Evolutionary conservation across 2,113 vertebrate species (phyloP).

Genomic region (Panurus biarmicus): DNA sequence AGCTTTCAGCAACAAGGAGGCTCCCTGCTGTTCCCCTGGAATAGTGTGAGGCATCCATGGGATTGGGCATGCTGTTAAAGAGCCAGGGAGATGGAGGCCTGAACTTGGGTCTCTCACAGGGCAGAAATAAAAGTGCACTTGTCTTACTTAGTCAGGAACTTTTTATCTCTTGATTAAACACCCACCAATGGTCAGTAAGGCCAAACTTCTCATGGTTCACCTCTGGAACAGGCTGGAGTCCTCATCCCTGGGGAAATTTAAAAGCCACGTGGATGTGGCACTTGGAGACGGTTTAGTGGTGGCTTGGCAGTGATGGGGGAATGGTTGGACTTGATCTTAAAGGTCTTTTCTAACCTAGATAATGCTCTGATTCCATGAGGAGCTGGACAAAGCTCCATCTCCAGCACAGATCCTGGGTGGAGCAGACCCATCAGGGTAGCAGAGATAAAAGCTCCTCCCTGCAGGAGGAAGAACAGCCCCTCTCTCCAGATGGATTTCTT

Average conservation of each 20-base stretch:
- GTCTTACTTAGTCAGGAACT: background rate
- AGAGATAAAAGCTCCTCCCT: background rate
- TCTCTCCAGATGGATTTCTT: background rate
- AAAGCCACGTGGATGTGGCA: background rate
- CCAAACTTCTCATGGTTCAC: background rate
- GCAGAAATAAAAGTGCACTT: background rate
- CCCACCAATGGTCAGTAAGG: background rate
- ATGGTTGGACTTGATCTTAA: background rate
- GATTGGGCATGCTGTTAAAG: background rate
- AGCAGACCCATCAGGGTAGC: background rate
- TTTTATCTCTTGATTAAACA: background rate
- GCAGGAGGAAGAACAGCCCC: background rate
- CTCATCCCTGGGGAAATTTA: background rate
- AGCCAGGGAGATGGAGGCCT: background rate
- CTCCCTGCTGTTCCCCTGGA: background rate
- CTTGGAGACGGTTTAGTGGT: background rate
- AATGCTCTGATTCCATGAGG: background rate
- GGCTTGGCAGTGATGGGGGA: background rate
- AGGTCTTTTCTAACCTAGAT: background rate
- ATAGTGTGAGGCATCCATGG: background rate
- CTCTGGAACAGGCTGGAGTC: background rate
- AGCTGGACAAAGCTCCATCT: background rate
- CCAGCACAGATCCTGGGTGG: background rate
- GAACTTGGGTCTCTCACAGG: background rate
- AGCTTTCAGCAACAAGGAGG: background rate